Base-by-base conservation (phyloP, 2,113 vertebrate species). In the Sardina pilchardus region DNA sequence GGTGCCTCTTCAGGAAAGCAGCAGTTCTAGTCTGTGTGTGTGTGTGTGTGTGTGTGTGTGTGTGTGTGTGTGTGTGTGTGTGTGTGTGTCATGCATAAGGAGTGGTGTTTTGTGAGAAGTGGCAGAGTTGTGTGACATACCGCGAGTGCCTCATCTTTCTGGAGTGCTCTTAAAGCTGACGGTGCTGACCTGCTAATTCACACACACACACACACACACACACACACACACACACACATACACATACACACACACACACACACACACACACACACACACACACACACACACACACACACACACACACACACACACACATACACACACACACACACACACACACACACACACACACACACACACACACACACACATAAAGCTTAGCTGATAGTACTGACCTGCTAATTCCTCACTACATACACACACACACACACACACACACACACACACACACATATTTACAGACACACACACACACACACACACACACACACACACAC, bases 41-140 rank as follows among this genome's bases (percentile, higher is more conserved):
- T 47, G 8, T 9, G 9, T 47, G 9, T 1, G 45, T 47, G 45
- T 47, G 9, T 12, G 45, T 9, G 45, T 9, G 45, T 45, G 45
- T 45, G 45, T 45, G 45, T 47, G 45, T 6, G 10, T 47, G 45
- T 45, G 45, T 45, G 45, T 47, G 45, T 53, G 34, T 39, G 34
- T 39, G n/a, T 84, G n/a, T 24, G 43, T 36, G 30, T 5, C 47
- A 34, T 43, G 88, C 85, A 86, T 81, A 53, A 36, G 78, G 85
- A 89, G 81, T 86, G 88, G 87, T 89, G 88, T 89, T 91, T 91
- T 92, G 90, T 86, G 90, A 91, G 91, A 93, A 93, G 88, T 89
- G 89, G 78, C 89, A 91, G 90, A 91, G 17, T 48, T 83, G 53
- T 90, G 92, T 88, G 90, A 93, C 92, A 93, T 91, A 89, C 89